These are phyloP conservation scores for Aelia acuminata DNA, from an alignment of 2,888 invertebrate species.

Conservation along the genomic window DNA sequence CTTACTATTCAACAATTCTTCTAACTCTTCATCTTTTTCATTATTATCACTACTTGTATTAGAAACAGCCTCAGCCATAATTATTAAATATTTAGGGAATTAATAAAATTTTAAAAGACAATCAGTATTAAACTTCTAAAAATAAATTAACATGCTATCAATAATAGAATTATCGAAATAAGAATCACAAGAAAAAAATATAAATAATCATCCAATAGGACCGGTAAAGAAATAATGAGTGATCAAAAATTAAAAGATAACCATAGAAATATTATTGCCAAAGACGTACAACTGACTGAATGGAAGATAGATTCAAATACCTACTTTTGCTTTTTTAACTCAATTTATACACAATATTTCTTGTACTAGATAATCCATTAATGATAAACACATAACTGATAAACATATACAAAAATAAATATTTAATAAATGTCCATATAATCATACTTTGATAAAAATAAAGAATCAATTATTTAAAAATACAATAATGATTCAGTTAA, in stretches of 20 bases:
- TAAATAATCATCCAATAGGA: not conserved
- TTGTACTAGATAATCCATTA: not conserved
- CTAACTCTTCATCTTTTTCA: conserved; percentile 62
- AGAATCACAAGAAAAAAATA: not conserved
- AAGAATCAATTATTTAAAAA: too few species aligned
- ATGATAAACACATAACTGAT: not conserved
- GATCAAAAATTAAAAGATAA: conserved; percentile 14
- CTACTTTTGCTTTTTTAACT: not conserved
- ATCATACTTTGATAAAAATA: too few species aligned
- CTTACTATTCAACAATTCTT: conserved; percentile 63
- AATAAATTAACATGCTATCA: not conserved
- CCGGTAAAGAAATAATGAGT: conserved; percentile 25
- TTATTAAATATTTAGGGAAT: not conserved
- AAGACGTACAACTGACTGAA: not conserved
- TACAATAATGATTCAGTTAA: too few species aligned
- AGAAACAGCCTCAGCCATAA: conserved; percentile 37
- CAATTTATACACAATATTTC: not conserved
- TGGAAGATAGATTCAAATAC: not conserved
- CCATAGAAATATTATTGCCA: not conserved
- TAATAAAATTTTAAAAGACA: not conserved
- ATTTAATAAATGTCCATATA: too few species aligned
- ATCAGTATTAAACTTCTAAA: not conserved
- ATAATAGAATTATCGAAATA: not conserved
- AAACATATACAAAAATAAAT: not conserved
- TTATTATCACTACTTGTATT: conserved; percentile 19